Conservation (phyloP, 2,797 vertebrate genomes). For the Chiloscyllium punctatum region DNA sequence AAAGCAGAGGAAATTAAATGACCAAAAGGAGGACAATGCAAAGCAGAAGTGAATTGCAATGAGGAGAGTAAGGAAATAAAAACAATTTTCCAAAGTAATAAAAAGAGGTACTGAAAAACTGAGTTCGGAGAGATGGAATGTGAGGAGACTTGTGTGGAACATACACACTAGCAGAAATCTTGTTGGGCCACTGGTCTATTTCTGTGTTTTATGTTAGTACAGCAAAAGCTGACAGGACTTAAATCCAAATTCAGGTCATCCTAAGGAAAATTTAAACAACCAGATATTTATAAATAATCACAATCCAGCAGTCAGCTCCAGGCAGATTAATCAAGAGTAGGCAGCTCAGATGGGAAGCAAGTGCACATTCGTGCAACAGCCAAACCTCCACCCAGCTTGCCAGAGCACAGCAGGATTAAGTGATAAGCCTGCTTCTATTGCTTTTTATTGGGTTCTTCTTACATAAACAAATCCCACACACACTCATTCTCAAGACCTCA, state of each 20-base stretch:
- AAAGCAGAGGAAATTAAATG: not conserved
- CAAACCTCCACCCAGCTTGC: not conserved
- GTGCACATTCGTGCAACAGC: not conserved
- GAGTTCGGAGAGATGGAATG: too few relatives aligned
- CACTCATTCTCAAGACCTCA: not conserved
- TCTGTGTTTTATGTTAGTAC: too few relatives aligned
- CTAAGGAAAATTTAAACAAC: not conserved
- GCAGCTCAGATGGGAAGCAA: not conserved
- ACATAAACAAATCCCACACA: not conserved
- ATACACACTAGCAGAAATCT: too few relatives aligned
- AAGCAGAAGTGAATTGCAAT: not conserved
- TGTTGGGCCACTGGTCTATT: too few relatives aligned
- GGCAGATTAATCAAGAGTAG: not conserved
- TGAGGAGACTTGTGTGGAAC: too few relatives aligned
- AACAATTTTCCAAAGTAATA: too few relatives aligned
- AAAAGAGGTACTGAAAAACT: too few relatives aligned
- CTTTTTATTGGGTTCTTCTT: not conserved
- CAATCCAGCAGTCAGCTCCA: not conserved
- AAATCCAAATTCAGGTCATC: not conserved
- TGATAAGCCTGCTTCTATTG: not conserved
- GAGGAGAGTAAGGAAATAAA: not conserved
- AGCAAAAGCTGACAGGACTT: not conserved
- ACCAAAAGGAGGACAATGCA: too few relatives aligned
- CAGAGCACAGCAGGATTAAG: not conserved
- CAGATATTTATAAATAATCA: not conserved